phyloP scores from a whole-genome alignment of 1,140 invertebrate genomes.

The Lamellibrachia luymesi region DNA sequence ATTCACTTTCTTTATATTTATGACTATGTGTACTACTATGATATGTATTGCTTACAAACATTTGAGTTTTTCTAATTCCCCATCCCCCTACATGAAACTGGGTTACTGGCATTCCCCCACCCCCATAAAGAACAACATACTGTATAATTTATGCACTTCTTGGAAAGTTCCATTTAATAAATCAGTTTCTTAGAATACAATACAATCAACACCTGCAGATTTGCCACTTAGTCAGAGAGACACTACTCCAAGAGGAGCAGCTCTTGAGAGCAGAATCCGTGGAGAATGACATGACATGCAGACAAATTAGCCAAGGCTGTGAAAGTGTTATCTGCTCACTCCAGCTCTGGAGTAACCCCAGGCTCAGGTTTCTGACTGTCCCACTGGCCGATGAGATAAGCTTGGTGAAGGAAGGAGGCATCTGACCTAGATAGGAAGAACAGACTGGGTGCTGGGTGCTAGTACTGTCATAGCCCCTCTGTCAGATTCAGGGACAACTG shows the following conservation, averaged over 20 bases:
- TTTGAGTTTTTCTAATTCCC: too few species aligned
- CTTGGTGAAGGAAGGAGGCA: not conserved
- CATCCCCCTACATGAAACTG: not conserved
- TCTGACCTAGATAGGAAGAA: not conserved
- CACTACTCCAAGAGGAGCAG: not conserved
- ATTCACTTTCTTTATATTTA: too few species aligned
- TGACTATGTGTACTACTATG: too few species aligned
- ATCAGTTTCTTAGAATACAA: not conserved
- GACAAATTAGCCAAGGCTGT: not conserved
- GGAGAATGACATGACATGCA: not conserved
- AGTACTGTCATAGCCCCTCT: not conserved
- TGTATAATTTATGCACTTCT: not conserved
- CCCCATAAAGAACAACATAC: not conserved
- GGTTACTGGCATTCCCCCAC: not conserved
- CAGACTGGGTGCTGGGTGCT: not conserved
- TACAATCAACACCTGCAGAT: not conserved
- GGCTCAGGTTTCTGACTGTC: constrained; percentile 2
- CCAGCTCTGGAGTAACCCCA: not conserved
- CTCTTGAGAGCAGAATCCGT: not conserved
- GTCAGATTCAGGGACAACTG: not conserved
- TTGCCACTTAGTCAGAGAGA: not conserved
- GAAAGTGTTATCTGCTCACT: not conserved
- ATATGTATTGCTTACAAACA: too few species aligned
- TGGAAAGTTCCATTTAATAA: not conserved
- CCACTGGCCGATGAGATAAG: not conserved